phyloP scores from a whole-genome alignment of 2,888 invertebrate species.

The Heliothis peltigera region DNA sequence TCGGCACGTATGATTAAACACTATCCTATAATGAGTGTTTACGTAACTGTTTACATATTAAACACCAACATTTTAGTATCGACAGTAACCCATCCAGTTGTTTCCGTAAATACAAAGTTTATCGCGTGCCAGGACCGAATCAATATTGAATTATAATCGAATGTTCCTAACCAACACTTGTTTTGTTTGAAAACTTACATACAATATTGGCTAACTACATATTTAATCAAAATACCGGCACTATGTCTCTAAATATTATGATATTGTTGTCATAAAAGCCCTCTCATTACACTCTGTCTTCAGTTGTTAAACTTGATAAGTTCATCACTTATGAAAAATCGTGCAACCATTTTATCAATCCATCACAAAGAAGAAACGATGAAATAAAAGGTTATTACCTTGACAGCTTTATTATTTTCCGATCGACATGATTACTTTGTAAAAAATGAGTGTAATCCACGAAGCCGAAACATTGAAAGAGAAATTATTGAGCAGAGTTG shows the following conservation, averaged over 20 bases:
- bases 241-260: too few species aligned
- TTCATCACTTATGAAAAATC: conserved; percentile 5
- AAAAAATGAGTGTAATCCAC: conserved; percentile 29
- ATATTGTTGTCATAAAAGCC: too few species aligned
- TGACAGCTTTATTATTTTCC: conserved; percentile 32
- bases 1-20: conserved; percentile 73
- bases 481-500: conserved; percentile 14
- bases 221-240: too few species aligned
- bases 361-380: conserved; percentile 16
- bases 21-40: conserved; percentile 68
- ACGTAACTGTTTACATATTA: conserved; percentile 52
- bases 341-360: conserved; percentile 10
- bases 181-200: background rate
- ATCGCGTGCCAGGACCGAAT: background rate
- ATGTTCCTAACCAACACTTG: background rate
- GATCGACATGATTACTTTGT: conserved; percentile 34
- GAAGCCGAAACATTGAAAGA: conserved; percentile 19
- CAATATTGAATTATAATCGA: background rate
- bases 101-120: conserved; percentile 35
- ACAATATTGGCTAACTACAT: too few species aligned
- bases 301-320: too few species aligned
- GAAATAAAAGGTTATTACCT: conserved; percentile 35
- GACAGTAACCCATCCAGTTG: conserved; percentile 37
- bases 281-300: too few species aligned
- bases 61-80: conserved; percentile 43